A percentile compares a stretch with the other conserved stretches of the same genome.
Evolutionary conservation across 2,888 invertebrate genomes (phyloP).

Genomic region (Drosophila mayaguana): DNA sequence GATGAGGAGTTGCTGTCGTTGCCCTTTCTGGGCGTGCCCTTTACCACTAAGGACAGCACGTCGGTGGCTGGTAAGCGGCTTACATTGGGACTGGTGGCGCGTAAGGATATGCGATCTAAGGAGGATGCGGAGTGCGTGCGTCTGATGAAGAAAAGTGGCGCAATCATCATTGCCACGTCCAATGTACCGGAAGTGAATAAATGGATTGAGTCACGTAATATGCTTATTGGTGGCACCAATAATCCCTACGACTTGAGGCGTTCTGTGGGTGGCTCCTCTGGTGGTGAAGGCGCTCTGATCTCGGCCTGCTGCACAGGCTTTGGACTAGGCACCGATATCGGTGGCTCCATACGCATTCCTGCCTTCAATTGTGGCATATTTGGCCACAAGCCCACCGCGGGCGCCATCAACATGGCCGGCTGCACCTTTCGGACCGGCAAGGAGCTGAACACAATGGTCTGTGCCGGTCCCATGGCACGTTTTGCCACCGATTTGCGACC

Average conservation of each 20-base stretch:
- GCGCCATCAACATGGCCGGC: slow-evolving; percentile 87
- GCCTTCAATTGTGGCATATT: slow-evolving; percentile 94
- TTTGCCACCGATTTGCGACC: slow-evolving; percentile 92
- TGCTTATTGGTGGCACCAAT: slow-evolving; percentile 93
- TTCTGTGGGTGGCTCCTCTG: slow-evolving; percentile 96
- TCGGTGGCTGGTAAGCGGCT: slow-evolving; percentile 90
- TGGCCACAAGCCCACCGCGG: slow-evolving; percentile 91
- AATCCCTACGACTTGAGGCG: slow-evolving; percentile 96
- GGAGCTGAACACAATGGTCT: slow-evolving; percentile 91
- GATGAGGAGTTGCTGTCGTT: slow-evolving; percentile 89
- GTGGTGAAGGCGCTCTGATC: slow-evolving; percentile 92
- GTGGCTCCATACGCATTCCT: slow-evolving; percentile 97
- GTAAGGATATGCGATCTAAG: slow-evolving; percentile 88
- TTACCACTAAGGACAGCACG: slow-evolving; percentile 96
- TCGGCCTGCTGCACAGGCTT: slow-evolving; percentile 93
- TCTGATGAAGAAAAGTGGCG: slow-evolving; percentile 91
- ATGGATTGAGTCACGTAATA: slow-evolving; percentile 95
- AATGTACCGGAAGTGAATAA: slow-evolving; percentile 97
- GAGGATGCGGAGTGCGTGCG: slow-evolving; percentile 93
- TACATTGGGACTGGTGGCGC: slow-evolving; percentile 88
- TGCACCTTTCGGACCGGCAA: slow-evolving; percentile 90
- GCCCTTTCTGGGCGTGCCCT: slow-evolving; percentile 95
- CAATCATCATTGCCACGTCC: slow-evolving; percentile 94
- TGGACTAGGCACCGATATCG: slow-evolving; percentile 96
- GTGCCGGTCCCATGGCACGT: slow-evolving; percentile 92